Base-by-base conservation (phyloP, 2,113 vertebrate genomes). In the Crotalus horridus region DNA sequence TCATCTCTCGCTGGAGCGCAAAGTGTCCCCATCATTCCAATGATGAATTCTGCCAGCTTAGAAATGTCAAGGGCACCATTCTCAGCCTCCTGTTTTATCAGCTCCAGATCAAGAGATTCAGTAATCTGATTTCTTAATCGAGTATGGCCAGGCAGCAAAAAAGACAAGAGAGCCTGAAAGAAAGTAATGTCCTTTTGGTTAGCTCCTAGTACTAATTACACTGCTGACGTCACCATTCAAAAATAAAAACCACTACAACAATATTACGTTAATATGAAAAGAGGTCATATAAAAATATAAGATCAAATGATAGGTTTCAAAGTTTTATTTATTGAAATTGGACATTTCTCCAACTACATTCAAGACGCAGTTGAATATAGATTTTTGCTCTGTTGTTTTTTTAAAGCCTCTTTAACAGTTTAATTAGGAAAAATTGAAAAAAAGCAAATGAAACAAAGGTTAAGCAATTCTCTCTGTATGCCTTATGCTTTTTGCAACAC, bases 31-130 rank as follows among this genome's bases (percentile, higher is more conserved):
- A 99, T 99, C 97, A 98, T 99, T 69, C 97, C 98, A 88, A 99
- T 98, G 56, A 99, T 98, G 94, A 99, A 99, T 90, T 97, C 97
- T 0, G 98, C 99, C 95, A 99, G 95, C 26, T 97, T 98, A 20
- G 98, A 93, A 95, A 99, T 99, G 96, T 99, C 98, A 23, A 99
- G 97, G 8, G 98, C 98, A 20, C 98, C 97, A 1, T 99, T 99
- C 95, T 99, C 98, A n/a, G 99, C 99, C 97, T 99, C 98, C 95
- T 99, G 99, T 94, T 99, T 99, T 96, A 99, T 99, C 89, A 99
- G 97, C 0, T 98, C 97, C 93, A 99, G 97, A 93, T 99, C 99
- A 91, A 99, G 98, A 85, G 98, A 98, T 96, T 99, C 99, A 1
- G 98, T 98, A 90, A 99, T 99, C 94, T 98, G 98, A 94, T 97